A percentile compares a stretch with the other conserved stretches of the same genome.
These are phyloP conservation scores for Drosophila hawaiiensis DNA, from an alignment of 2,888 invertebrate species.

Conservation along the genomic window DNA sequence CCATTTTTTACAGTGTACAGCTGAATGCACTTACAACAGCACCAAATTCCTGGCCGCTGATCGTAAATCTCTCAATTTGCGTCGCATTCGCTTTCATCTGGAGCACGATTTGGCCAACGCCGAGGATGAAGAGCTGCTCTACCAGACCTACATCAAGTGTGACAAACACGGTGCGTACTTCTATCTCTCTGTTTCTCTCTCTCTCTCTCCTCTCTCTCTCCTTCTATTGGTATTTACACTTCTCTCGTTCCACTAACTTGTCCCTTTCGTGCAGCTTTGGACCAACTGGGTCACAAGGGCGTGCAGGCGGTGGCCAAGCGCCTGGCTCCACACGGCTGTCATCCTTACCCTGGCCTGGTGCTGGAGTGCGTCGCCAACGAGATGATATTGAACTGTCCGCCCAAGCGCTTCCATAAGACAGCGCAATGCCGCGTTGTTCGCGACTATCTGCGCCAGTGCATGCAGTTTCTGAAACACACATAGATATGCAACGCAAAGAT, in stretches of 20 bases:
- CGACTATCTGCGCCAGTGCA: constrained; percentile 61
- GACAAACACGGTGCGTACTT: constrained; percentile 64
- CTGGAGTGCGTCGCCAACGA: constrained; percentile 75
- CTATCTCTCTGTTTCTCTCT: rapidly evolving
- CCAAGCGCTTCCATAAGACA: constrained; percentile 49
- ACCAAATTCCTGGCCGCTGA: constrained; percentile 60
- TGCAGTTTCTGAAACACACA: constrained; percentile 45
- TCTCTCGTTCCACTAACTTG: background rate
- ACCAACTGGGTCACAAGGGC: constrained; percentile 42
- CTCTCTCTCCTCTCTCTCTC: background rate
- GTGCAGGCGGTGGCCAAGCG: constrained; percentile 53
- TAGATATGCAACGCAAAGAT: background rate
- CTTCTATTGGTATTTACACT: background rate
- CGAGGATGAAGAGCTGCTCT: constrained; percentile 54
- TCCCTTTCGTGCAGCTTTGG: constrained; percentile 41
- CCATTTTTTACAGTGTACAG: constrained; percentile 62
- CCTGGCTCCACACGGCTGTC: constrained; percentile 53
- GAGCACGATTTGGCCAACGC: constrained; percentile 49
- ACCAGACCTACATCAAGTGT: constrained; percentile 66
- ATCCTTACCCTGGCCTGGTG: constrained; percentile 71
- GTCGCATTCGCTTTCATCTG: constrained; percentile 53
- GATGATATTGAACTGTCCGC: constrained; percentile 72
- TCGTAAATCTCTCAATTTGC: constrained; percentile 57
- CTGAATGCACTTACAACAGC: constrained; percentile 72
- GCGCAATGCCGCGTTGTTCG: constrained; percentile 57